Percentiles rank a stretch among this genome's conserved stretches.
Conservation (phyloP, 2,797 vertebrate species). For the Percopsis omiscomaycus region DNA sequence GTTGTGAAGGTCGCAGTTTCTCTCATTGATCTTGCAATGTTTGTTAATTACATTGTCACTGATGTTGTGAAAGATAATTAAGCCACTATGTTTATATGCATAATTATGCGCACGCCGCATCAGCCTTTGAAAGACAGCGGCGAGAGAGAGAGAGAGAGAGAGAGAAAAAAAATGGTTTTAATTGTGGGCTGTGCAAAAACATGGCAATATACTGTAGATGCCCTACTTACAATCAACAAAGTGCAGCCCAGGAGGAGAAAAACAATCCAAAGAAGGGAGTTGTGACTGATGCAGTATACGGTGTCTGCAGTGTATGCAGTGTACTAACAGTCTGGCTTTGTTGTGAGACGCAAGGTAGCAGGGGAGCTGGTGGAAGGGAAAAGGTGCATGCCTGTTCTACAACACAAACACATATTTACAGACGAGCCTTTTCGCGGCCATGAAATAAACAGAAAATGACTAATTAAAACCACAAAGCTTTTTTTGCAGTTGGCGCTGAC, state of each 20-base stretch:
- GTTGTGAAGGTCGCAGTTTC: conserved; percentile 99
- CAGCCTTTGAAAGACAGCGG: conserved; percentile 88
- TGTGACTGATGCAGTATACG: conserved; percentile 71
- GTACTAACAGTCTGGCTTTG: conserved; percentile 70
- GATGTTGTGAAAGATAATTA: conserved; percentile 99
- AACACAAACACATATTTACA: conserved; percentile 74
- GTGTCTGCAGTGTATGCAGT: conserved; percentile 66
- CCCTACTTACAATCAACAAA: conserved; percentile 87
- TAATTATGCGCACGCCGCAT: conserved; percentile 98
- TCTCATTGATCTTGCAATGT: conserved; percentile 99
- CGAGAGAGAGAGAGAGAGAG: conserved; percentile 57
- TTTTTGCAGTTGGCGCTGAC: conserved; percentile 62
- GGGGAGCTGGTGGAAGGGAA: conserved; percentile 42
- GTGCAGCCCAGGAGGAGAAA: conserved; percentile 65
- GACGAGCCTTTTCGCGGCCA: conserved; percentile 47
- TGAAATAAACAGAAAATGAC: conserved; percentile 77
- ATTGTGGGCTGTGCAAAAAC: conserved; percentile 82
- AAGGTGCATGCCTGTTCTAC: conserved; percentile 65
- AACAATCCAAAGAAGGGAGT: conserved; percentile 69
- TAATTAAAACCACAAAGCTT: conserved; percentile 78
- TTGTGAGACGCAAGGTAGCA: conserved; percentile 63
- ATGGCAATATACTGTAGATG: conserved; percentile 79
- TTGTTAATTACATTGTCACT: conserved; percentile 99
- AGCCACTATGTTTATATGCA: conserved; percentile 99
- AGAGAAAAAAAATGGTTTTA: conserved; percentile 71